Evolutionary conservation across 2,113 vertebrate genomes (phyloP).

Genomic region (Bufo gargarizans): DNA sequence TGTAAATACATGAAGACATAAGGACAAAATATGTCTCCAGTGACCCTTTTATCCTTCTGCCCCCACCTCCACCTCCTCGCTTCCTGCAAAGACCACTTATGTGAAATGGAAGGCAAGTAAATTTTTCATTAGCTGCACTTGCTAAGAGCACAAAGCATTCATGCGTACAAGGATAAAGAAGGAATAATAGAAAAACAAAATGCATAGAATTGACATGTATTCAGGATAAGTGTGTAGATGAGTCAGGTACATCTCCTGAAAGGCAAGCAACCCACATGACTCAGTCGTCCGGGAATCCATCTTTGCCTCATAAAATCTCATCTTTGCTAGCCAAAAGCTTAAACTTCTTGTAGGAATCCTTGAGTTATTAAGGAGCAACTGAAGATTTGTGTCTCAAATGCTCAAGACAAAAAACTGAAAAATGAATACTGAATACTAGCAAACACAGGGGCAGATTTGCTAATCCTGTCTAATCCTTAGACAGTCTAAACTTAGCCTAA

Average conservation of each 20-base stretch:
- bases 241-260: background rate
- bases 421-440: too few relatives aligned
- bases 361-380: background rate
- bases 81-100: conserved; percentile 52
- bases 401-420: background rate
- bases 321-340: background rate
- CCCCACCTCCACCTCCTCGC: background rate
- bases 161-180: conserved; percentile 8
- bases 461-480: too few relatives aligned
- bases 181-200: conserved; percentile 3
- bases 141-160: conserved; percentile 53
- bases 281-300: background rate
- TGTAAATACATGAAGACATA: conserved; percentile 36
- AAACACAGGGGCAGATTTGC: too few relatives aligned
- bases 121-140: conserved; percentile 57
- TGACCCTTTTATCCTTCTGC: conserved; percentile 5
- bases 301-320: background rate
- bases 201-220: background rate
- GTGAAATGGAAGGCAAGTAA: conserved; percentile 52
- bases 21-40: conserved; percentile 38
- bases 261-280: background rate
- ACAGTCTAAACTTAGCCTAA: too few relatives aligned
- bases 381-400: background rate
- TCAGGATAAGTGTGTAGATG: background rate
- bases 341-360: background rate